Evolutionary conservation across 2,113 vertebrate genomes (phyloP), one percentile per base, ranked within the genome.

Genomic region (Garra rufa): DNA sequence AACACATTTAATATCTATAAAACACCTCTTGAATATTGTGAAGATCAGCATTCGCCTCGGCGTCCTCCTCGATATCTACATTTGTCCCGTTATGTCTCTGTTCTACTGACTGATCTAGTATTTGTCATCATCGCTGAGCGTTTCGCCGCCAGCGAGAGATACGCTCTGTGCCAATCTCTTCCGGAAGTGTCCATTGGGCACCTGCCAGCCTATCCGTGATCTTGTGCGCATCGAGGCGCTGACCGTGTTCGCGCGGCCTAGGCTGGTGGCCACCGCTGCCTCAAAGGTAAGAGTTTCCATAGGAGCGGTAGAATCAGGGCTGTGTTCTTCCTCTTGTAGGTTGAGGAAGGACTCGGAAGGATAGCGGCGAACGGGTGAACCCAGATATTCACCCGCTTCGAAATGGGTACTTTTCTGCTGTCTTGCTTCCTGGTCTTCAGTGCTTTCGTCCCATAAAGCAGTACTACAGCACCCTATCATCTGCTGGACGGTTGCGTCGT

Each of bases 231-330:
- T 95, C 0, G 96, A 96, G 88, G 88, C 88, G 15, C 95, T 96
- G 82, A 99, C 95, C 85, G 98, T 99, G 95, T 99, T 99, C 90
- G 97, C 94, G 28, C 97, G 96, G 86, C 97, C 97, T 48, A 98
- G 93, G 92, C 97, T 98, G 87, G 97, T 97, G 82, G 98, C 98
- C 89, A 98, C 96, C 0, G 98, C 98, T 1, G 97, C 98, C 90
- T 99, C 98, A 9, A 99, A 99, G 91, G 98, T 99, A 91, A 99
- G 94, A 4, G 97, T 99, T 94, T 99, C 98, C 95, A 98, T 96
- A 91, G 96, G 95, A 13, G 91, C 91, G 1, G 96, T 95, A 85
- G 97, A 96, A 94, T 99, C 98, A 2, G 97, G 98, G 92, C 97
- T 95, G 61, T 98, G 96, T 82, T 97, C 96, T 83, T 96, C 98